phyloP scores from a whole-genome alignment of 2,113 vertebrate species.

The Menidia beryllina region DNA sequence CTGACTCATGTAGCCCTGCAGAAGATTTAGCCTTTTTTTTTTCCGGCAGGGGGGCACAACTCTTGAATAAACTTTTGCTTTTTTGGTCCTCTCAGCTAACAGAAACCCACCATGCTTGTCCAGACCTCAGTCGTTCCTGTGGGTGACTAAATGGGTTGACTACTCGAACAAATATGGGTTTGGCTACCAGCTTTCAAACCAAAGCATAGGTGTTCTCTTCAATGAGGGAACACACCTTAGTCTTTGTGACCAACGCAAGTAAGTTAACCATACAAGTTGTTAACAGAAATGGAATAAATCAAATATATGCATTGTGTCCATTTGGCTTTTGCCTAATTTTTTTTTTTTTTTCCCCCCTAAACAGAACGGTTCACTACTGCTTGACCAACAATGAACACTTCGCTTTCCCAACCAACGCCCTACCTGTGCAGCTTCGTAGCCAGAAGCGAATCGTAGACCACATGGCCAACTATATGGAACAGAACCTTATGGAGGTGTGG shows the following conservation, averaged over 20 bases:
- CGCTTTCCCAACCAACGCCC: constrained; percentile 84
- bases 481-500: constrained; percentile 94
- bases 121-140: constrained; percentile 90
- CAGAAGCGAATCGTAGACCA: constrained; percentile 92
- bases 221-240: constrained; percentile 95
- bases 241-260: constrained; percentile 91
- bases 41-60: too few relatives aligned
- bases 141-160: constrained; percentile 99
- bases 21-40: too few relatives aligned
- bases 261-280: constrained; percentile 35
- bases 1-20: constrained; percentile 27
- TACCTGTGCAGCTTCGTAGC: constrained; percentile 90
- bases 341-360: neutral
- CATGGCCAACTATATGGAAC: constrained; percentile 96
- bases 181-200: constrained; percentile 97
- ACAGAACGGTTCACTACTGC: constrained; percentile 93
- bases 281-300: too few relatives aligned
- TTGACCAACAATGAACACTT: constrained; percentile 93
- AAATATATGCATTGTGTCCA: neutral
- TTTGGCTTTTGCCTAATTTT: neutral
- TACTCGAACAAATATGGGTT: constrained; percentile 99
- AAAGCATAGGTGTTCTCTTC: constrained; percentile 93
- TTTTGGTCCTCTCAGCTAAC: constrained; percentile 78
- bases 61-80: neutral
- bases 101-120: constrained; percentile 90